phyloP scores from a whole-genome alignment of 2,888 invertebrate genomes.

The Eupithecia vulgata region DNA sequence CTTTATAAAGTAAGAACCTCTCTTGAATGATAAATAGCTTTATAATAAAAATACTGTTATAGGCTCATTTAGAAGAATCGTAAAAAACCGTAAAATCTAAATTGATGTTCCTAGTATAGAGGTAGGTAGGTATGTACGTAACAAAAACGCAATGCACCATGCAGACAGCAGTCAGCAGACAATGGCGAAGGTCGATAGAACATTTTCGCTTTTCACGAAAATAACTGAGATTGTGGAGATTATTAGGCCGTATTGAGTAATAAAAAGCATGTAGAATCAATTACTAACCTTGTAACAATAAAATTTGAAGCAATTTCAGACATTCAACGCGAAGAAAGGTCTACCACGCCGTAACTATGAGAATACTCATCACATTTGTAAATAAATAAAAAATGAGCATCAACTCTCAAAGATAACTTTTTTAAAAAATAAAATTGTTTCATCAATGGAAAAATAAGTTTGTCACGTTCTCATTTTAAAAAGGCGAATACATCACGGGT shows the following conservation, averaged over 20 bases:
- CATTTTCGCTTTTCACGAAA: slow-evolving; percentile 47
- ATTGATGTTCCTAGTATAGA: neutral
- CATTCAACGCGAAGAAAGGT: slow-evolving; percentile 77
- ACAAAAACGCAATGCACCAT: slow-evolving; percentile 82
- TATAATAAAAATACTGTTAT: neutral
- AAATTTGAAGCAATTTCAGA: slow-evolving; percentile 75
- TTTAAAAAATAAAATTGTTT: slow-evolving; percentile 79
- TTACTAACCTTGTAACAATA: slow-evolving; percentile 77
- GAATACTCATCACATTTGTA: slow-evolving; percentile 82
- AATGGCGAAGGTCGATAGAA: slow-evolving; percentile 83
- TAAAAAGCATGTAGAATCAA: slow-evolving; percentile 45
- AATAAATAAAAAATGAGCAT: slow-evolving; percentile 84
- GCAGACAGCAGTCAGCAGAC: slow-evolving; percentile 71
- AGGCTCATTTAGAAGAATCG: neutral
- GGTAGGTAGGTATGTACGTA: slow-evolving; percentile 26
- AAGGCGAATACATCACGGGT: slow-evolving; percentile 78
- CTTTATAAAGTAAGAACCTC: neutral
- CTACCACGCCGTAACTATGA: slow-evolving; percentile 83
- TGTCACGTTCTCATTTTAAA: slow-evolving; percentile 84
- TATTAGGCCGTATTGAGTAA: slow-evolving; percentile 17
- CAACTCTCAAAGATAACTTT: slow-evolving; percentile 74
- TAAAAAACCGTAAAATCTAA: neutral
- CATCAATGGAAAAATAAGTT: slow-evolving; percentile 76
- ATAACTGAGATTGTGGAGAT: slow-evolving; percentile 10
- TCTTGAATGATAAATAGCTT: neutral